Evolutionary conservation across 2,888 invertebrate genomes (phyloP), one percentile per base, ranked within the genome.

Genomic region (Metacarcinus magister): DNA sequence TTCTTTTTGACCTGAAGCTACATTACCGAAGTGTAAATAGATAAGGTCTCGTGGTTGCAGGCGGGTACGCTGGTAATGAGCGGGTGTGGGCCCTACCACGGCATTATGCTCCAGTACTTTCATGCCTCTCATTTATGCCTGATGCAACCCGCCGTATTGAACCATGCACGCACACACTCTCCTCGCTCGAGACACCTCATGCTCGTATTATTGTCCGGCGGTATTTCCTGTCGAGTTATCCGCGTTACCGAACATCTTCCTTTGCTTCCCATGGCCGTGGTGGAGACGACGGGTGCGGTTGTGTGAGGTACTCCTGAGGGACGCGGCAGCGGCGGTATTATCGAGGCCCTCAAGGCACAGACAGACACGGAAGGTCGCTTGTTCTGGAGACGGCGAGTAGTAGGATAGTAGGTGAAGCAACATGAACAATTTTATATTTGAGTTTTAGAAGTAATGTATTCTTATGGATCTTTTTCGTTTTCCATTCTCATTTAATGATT

Each of bases 41-140:
- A 93, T 93, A 93, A 93, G 67, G 93, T 93, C 93, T 93, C 32
- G 48, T 60, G 93, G 75, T 67, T 67, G 75, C 39, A 32, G 93
- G 93, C 75, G 93, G 93, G 93, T 93, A 67, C 93, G 48, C 75
- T 75, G n/a, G 44, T 93, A 93, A 93, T 75, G 75, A 93, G 93
- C 44, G 75, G 93, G 93, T 93, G 75, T 44, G 19, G 44, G 75
- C 75, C 60, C n/a, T 44, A 67, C 43, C 75, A 16, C n/a, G 28
- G 43, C 75, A 75, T 93, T 93, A 93, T 93, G 67, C 60, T 75
- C 93, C 75, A 75, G 54, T 93, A 93, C 75, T n/a, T 93, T 44
- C 93, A 93, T 75, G 75, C 93, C 93, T 93, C 75, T 75, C 93
- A 44, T 93, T 93, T 93, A 44, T 75, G 23, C 93, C 75, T 23